These are phyloP conservation scores for Nanger granti DNA, from an alignment of 2,113 vertebrate species.

Conservation along the genomic window DNA sequence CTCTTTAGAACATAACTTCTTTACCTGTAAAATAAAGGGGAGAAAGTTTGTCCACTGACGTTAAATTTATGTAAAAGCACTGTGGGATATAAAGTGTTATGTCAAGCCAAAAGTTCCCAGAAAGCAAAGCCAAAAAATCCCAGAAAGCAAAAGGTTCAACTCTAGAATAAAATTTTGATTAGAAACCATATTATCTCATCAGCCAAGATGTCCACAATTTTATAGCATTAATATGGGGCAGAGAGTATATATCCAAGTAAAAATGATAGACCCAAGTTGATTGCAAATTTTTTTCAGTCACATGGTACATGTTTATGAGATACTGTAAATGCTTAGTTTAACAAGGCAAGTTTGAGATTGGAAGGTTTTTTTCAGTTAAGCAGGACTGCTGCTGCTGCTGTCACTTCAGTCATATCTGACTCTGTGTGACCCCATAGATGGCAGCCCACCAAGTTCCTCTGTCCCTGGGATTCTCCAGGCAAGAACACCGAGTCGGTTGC, in stretches of 20 bases:
- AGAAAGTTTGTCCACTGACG: background rate
- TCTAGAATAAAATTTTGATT: constrained; percentile 27
- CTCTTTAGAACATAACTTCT: background rate
- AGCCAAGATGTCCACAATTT: background rate
- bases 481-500: background rate
- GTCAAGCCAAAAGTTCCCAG: background rate
- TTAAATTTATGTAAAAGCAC: background rate
- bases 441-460: background rate
- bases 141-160: background rate
- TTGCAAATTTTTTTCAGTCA: background rate
- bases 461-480: background rate
- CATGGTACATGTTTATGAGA: background rate
- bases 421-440: accelerated
- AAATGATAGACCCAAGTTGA: background rate
- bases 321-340: background rate
- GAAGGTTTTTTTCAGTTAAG: background rate
- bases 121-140: background rate
- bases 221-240: background rate
- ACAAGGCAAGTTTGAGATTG: background rate
- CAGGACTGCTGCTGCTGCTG: background rate
- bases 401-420: background rate
- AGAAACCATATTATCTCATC: background rate
- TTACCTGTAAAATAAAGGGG: background rate
- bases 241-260: background rate
- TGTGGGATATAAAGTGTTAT: background rate